A percentile compares a stretch with the other conserved stretches of the same genome.
phyloP scores from a whole-genome alignment of 2,888 invertebrate species.

The Laothoe populi region DNA sequence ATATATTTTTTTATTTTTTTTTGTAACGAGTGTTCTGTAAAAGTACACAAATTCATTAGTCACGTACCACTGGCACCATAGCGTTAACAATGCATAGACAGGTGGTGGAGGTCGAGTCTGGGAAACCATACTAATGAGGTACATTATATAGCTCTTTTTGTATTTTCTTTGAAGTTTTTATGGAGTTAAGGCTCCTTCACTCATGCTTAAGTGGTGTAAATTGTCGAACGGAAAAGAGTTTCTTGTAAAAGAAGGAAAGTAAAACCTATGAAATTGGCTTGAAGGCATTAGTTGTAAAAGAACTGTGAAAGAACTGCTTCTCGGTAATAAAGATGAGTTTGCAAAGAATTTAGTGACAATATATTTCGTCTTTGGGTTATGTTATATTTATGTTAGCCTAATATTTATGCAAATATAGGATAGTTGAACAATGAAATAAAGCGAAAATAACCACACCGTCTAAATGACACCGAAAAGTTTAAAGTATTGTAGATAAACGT shows the following conservation, averaged over 20 bases:
- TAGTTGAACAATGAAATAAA: too few species aligned
- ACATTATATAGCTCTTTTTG: constrained; percentile 34
- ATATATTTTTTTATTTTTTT: too few species aligned
- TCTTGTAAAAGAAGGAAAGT: background rate
- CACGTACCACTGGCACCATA: constrained; percentile 17
- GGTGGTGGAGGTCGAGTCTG: constrained; percentile 38
- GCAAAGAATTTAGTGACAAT: too few species aligned
- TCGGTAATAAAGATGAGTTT: too few species aligned
- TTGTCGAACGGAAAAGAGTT: background rate
- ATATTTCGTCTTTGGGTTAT: too few species aligned
- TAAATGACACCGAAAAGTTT: too few species aligned
- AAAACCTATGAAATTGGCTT: background rate
- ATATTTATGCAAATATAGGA: too few species aligned
- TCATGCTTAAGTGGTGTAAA: background rate
- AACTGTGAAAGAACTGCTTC: too few species aligned
- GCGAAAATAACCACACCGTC: too few species aligned
- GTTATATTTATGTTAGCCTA: too few species aligned
- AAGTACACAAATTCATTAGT: constrained; percentile 16
- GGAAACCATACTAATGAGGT: constrained; percentile 47
- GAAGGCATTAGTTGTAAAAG: too few species aligned
- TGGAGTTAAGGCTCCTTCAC: background rate
- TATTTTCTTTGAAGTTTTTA: background rate
- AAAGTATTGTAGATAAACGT: too few species aligned
- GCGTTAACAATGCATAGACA: constrained; percentile 38
- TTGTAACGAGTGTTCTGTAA: constrained; percentile 2